Conservation (phyloP, 2,797 vertebrate species). For the Mus minutoides region DNA sequence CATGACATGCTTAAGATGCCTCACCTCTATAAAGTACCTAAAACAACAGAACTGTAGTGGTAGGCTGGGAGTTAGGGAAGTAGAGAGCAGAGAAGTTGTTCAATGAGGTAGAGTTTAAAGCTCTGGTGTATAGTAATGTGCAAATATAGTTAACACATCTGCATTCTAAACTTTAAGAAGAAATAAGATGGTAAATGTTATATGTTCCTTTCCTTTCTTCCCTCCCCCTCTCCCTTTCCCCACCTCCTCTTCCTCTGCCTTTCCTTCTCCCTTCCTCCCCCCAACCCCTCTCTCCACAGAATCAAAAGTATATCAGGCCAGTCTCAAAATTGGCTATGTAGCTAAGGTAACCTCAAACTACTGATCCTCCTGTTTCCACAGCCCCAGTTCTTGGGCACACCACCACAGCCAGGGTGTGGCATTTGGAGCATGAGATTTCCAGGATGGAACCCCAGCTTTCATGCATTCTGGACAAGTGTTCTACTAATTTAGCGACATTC, state of each 20-base stretch:
- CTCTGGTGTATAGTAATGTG: neutral
- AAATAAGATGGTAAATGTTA: neutral
- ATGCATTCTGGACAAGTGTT: neutral
- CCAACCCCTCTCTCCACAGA: neutral
- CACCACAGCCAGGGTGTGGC: neutral
- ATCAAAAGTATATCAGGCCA: neutral
- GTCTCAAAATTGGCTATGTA: neutral
- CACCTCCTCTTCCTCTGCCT: accelerated
- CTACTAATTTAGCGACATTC: neutral
- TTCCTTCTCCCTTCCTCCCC: neutral
- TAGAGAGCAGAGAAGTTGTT: neutral
- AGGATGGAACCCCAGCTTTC: neutral
- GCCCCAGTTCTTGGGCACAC: no score
- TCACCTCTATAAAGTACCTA: neutral
- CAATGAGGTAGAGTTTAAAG: neutral
- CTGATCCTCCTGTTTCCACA: neutral
- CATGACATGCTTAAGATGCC: neutral
- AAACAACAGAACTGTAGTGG: neutral
- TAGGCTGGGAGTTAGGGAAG: accelerated
- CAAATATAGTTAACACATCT: neutral
- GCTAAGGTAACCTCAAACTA: neutral
- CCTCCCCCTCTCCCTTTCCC: no score
- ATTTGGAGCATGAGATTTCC: neutral
- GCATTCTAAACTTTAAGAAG: neutral
- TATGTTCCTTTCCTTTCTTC: neutral